Evolutionary conservation across 1,140 invertebrate species (phyloP), one percentile per base, ranked within the genome.

Genomic region (Agrypnia vestita): DNA sequence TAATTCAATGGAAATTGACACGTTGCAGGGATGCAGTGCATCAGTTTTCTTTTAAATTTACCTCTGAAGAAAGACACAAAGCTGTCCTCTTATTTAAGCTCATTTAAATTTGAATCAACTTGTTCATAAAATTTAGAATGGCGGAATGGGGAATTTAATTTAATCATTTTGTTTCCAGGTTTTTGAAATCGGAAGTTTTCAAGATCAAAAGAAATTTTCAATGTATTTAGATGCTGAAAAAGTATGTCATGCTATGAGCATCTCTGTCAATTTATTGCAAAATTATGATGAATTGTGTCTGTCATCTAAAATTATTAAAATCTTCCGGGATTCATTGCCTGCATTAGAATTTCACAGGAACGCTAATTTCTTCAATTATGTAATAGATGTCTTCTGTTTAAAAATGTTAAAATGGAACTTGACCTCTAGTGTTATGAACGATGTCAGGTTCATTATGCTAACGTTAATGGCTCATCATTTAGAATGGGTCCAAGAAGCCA

Each of bases 321-420:
- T 85, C 44, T 87, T 90, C 4, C 85, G 89, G 80, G 85, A 86
- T 15, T 85, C 89, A 0, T 69, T 92, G 4, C 86, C 86, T 3
- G 86, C 88, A 19, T 79, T 92, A 25, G 88, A 91, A 77, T 87
- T 91, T 73, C 89, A 91, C 84, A 84, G 86, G 76, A 89, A 87
- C 84, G 84, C 87, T 64, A 81, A 80, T 19, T 87, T 88, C 83
- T 85, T 92, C 15, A 85, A 84, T 47, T 85, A 86, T 19, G 84
- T 89, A 61, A 80, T 88, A 4, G 84, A 87, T 62, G 84, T 90
- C 61, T 85, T 89, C 56, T 79, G 89, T 7, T 82, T 84, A 35
- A 89, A 88, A 80, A 81, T 85, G 1, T 85, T 85, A 44, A 83
- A 86, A 56, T 85, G 87, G 76, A 84, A 86, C 80, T 79, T 86